phyloP scores from a whole-genome alignment of 2,888 invertebrate genomes.

The Coelinius sp. region DNA sequence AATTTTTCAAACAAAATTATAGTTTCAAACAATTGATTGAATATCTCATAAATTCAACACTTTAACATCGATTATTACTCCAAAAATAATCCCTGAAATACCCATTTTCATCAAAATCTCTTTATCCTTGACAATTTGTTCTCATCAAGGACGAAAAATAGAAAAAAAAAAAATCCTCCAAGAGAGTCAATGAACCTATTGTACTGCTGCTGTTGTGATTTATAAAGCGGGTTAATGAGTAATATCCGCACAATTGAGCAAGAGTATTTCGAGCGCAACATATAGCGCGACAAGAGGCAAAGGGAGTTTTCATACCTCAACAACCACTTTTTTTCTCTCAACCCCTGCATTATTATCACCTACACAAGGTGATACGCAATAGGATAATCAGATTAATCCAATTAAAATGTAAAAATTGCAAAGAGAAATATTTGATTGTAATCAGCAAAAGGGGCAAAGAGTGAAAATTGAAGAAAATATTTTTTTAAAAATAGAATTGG shows the following conservation, averaged over 20 bases:
- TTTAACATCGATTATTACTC: not conserved
- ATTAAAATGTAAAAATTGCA: not conserved
- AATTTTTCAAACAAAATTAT: too few relatives aligned
- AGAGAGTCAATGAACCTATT: constrained; percentile 18
- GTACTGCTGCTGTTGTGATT: constrained; percentile 14
- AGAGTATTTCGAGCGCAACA: constrained; percentile 12
- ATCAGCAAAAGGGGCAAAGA: too few relatives aligned
- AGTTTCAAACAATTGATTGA: too few relatives aligned
- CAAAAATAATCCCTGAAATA: not conserved
- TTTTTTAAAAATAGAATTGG: too few relatives aligned
- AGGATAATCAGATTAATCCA: not conserved
- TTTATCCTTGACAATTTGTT: not conserved
- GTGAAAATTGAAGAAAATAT: too few relatives aligned
- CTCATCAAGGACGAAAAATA: not conserved
- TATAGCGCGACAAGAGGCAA: not conserved
- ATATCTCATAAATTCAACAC: too few relatives aligned
- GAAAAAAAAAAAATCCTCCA: not conserved
- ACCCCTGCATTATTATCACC: not conserved
- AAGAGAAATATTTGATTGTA: too few relatives aligned
- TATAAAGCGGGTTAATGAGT: constrained; percentile 22
- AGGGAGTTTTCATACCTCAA: constrained; percentile 20
- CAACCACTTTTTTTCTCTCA: constrained; percentile 21
- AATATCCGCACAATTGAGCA: constrained; percentile 26
- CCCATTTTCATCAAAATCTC: not conserved
- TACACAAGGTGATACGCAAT: not conserved